Percentiles rank a stretch among this genome's conserved stretches.
phyloP scores from a whole-genome alignment of 2,113 vertebrate species.

The Bagarius yarrelli region DNA sequence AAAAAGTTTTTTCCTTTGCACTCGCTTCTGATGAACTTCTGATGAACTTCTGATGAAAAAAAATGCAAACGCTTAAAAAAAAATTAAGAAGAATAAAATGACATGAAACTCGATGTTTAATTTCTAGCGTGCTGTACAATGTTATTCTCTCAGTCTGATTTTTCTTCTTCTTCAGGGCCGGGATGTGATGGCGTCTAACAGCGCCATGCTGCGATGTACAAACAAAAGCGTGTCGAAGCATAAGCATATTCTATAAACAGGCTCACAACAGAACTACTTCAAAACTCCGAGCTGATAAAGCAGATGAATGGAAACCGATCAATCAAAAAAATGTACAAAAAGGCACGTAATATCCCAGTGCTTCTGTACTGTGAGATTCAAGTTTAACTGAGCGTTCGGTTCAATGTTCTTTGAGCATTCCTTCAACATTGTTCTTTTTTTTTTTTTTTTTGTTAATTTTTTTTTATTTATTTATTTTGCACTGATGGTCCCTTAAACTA shows the following conservation, averaged over 20 bases:
- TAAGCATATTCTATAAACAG: slow-evolving; percentile 76
- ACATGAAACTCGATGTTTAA: slow-evolving; percentile 62
- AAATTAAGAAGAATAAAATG: slow-evolving; percentile 50
- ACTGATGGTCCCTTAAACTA: slow-evolving; percentile 75
- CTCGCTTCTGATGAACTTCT: slow-evolving; percentile 84
- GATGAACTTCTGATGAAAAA: slow-evolving; percentile 69
- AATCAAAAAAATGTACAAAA: slow-evolving; percentile 95
- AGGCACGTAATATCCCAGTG: slow-evolving; percentile 99
- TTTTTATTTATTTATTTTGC: not conserved
- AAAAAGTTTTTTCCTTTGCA: slow-evolving; percentile 70
- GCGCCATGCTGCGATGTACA: slow-evolving; percentile 76
- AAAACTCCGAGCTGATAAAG: slow-evolving; percentile 87
- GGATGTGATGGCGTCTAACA: slow-evolving; percentile 57
- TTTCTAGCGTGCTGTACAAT: slow-evolving; percentile 83
- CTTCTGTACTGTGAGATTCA: slow-evolving; percentile 99
- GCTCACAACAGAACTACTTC: slow-evolving; percentile 78
- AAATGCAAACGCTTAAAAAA: slow-evolving; percentile 48
- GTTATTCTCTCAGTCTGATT: slow-evolving; percentile 71
- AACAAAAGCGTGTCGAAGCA: slow-evolving; percentile 77
- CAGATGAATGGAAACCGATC: slow-evolving; percentile 78
- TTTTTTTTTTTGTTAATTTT: not conserved
- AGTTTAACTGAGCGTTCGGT: slow-evolving; percentile 93
- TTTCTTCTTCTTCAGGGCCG: not conserved
- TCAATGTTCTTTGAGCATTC: slow-evolving; percentile 58
- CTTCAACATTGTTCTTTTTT: slow-evolving; percentile 22